Conservation (phyloP, 35 echinoderm and acorn worm species). For the Apostichopus californicus region DNA sequence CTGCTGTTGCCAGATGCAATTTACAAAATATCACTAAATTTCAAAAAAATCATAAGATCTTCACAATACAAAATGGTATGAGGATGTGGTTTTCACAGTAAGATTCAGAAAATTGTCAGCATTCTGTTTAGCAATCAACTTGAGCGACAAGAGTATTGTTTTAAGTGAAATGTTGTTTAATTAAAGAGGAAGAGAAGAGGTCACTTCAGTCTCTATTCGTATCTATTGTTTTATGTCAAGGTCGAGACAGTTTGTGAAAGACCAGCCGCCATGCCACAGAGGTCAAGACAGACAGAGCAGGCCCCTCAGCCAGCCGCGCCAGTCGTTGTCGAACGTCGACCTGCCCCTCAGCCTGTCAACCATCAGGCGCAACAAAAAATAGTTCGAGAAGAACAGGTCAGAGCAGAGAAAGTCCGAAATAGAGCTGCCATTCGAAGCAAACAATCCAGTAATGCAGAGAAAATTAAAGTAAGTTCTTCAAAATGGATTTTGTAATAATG, state of each 20-base stretch:
- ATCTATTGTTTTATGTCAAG: neutral
- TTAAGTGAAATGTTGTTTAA: no score
- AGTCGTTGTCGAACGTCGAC: neutral
- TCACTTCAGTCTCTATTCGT: no score
- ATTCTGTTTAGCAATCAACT: no score
- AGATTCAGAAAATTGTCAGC: no score
- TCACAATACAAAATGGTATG: no score
- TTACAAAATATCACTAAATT: no score
- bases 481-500: neutral
- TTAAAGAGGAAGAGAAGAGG: no score
- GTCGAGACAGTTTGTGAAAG: neutral
- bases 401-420: neutral
- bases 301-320: constrained; percentile 1
- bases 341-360: neutral
- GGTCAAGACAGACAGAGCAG: neutral
- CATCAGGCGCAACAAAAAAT: neutral
- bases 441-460: constrained; percentile 32
- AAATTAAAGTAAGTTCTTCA: constrained; percentile 33
- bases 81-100: no score
- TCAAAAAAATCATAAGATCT: no score
- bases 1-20: no score
- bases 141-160: no score
- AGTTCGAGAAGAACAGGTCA: constrained; percentile 17
- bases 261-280: neutral
- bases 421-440: neutral